Percentiles rank a stretch among this genome's conserved stretches.
Evolutionary conservation across 1,140 invertebrate species (phyloP).

Genomic region (Maniola jurtina): DNA sequence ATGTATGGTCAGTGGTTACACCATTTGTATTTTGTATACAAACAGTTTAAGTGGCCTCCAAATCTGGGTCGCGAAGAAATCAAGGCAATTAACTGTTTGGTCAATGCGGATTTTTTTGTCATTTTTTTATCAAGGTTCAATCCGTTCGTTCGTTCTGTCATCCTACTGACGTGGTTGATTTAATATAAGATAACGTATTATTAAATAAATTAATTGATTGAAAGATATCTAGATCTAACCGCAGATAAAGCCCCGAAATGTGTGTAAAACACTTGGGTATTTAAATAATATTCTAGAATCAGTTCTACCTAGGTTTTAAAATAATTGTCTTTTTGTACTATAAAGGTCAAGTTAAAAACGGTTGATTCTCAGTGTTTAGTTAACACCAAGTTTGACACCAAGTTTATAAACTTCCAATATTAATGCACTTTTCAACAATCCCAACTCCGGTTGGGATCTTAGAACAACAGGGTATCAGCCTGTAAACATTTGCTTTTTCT

Average conservation of each 20-base stretch:
- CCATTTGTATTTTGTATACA: constrained; percentile 24
- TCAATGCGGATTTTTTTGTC: constrained; percentile 28
- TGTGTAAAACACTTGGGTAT: too few species aligned
- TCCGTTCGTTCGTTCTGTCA: constrained; percentile 4
- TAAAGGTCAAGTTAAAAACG: too few species aligned
- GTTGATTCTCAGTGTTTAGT: too few species aligned
- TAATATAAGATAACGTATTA: neutral
- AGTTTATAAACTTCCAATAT: too few species aligned
- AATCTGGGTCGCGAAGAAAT: constrained; percentile 37
- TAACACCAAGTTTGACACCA: too few species aligned
- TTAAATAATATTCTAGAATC: too few species aligned
- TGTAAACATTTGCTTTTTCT: too few species aligned
- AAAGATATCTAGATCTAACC: neutral
- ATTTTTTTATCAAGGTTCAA: constrained; percentile 21
- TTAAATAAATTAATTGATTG: neutral
- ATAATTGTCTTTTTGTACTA: too few species aligned
- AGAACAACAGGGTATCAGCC: too few species aligned
- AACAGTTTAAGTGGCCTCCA: constrained; percentile 41
- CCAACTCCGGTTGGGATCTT: too few species aligned
- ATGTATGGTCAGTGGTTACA: constrained; percentile 25
- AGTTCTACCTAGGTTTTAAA: too few species aligned
- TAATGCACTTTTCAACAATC: too few species aligned
- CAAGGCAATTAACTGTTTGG: constrained; percentile 32
- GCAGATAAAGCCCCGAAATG: neutral
- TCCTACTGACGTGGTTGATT: neutral